Evolutionary conservation across 2,888 invertebrate species (phyloP), one percentile per base, ranked within the genome.

Genomic region (Tolmerus cingulatus): DNA sequence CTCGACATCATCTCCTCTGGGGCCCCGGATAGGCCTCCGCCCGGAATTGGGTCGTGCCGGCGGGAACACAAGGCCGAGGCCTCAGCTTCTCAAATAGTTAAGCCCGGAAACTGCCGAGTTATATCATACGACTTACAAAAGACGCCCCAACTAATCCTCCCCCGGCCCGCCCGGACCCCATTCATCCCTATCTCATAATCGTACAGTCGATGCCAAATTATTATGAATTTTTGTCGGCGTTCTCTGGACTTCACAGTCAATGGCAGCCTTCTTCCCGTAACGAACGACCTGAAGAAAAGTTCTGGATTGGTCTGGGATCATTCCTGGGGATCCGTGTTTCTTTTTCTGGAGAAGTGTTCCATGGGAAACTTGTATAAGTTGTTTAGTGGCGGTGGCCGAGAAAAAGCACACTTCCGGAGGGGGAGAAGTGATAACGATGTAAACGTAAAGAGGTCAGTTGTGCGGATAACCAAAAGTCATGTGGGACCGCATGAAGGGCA

Each of bases 1-100:
- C 79, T 79, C 79, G 51, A 79, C 79, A 79, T 79, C 79, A 79
- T 66, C 66, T 66, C 79, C 51, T 79, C 51, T 14, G 79, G 79
- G 27, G 27, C 19, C 19, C 51, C 79, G 23, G 27, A 9, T 51
- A 27, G 37, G 78, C 23, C 51, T 79, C 79, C 40, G 2, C 7
- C 51, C 51, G 55, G 51, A 79, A 43, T 78, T 40, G 78, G 78
- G 78, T 78, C 78, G 78, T 40, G 78, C 40, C 14, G 78, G 78
- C 43, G 37, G 37, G 40, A 43, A 43, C 78, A 78, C 37, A 78
- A 78, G 78, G 66, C 66, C 66, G 66, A 66, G 66, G 66, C 66
- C 66, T 66, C 23, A 27, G 66, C 27, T 66, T 66, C 66, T 51
- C 77, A 34, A 78, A 78, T 78, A 43, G 19, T 78, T 43, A 46